phyloP scores from a whole-genome alignment of 2,888 invertebrate genomes.

The Drosophila koepferae region DNA sequence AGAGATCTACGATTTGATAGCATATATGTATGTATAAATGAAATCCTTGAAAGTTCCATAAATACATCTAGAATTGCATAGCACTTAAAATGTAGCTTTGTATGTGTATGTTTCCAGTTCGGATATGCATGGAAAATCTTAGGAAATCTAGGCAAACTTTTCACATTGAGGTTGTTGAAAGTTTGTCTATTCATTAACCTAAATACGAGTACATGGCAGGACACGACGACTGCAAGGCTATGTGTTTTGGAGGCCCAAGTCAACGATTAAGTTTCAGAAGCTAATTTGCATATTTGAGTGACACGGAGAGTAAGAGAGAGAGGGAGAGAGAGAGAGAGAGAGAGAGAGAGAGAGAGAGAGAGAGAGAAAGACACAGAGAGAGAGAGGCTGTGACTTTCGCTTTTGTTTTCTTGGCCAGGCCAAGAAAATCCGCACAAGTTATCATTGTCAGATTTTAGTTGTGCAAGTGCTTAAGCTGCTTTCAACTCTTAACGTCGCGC shows the following conservation, averaged over 20 bases:
- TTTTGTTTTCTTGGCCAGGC: slow-evolving; percentile 44
- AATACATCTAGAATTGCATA: background rate
- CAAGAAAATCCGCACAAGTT: slow-evolving; percentile 36
- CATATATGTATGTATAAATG: background rate
- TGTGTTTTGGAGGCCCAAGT: slow-evolving; percentile 32
- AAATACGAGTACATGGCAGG: slow-evolving; percentile 58
- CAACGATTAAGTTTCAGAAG: slow-evolving; percentile 69
- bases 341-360: background rate
- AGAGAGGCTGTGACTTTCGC: slow-evolving; percentile 43
- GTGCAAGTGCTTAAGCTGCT: slow-evolving; percentile 31
- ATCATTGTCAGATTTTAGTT: slow-evolving; percentile 54
- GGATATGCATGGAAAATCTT: slow-evolving; percentile 35
- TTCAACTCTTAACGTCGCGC: slow-evolving; percentile 32
- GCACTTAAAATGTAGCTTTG: slow-evolving; percentile 1
- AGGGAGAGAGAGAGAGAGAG: background rate
- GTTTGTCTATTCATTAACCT: slow-evolving; percentile 80
- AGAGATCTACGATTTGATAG: background rate
- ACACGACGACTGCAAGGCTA: background rate
- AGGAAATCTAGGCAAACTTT: slow-evolving; percentile 57
- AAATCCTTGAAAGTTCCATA: background rate
- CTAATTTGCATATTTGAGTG: slow-evolving; percentile 80
- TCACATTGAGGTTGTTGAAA: slow-evolving; percentile 77
- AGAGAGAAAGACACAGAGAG: background rate
- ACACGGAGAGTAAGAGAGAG: background rate
- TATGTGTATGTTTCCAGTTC: slow-evolving; percentile 6